phyloP scores from a whole-genome alignment of 2,113 vertebrate species.

The Neogobius melanostomus region DNA sequence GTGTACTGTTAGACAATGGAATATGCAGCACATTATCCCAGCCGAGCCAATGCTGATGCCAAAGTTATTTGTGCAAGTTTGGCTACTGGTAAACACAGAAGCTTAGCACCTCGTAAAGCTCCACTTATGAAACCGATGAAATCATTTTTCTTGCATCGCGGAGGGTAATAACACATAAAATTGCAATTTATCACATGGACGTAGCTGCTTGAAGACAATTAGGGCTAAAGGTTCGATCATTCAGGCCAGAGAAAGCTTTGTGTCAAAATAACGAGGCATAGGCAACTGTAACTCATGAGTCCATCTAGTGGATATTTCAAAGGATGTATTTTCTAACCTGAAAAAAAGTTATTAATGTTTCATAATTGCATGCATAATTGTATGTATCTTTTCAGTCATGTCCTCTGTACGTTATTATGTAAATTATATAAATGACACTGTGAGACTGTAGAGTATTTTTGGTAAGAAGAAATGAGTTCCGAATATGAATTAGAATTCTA shows the following conservation, averaged over 20 bases:
- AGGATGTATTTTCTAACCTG: no score
- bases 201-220: neutral
- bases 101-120: slow-evolving; percentile 4
- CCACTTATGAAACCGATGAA: neutral
- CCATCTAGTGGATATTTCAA: neutral
- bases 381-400: no score
- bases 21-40: neutral
- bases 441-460: no score
- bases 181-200: neutral
- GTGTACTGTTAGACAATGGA: neutral
- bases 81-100: neutral
- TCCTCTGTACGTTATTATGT: no score
- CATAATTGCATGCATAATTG: no score
- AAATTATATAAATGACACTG: no score
- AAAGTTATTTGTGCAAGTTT: neutral
- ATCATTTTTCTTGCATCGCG: neutral
- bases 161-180: neutral
- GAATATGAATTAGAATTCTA: no score
- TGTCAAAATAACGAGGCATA: neutral
- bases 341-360: no score
- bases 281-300: neutral
- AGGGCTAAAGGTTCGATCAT: neutral
- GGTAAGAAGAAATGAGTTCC: no score
- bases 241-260: no score
- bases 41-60: no score